These are phyloP conservation scores for Epinephelus malabaricus DNA, from an alignment of 2,797 vertebrate genomes.

Conservation along the genomic window DNA sequence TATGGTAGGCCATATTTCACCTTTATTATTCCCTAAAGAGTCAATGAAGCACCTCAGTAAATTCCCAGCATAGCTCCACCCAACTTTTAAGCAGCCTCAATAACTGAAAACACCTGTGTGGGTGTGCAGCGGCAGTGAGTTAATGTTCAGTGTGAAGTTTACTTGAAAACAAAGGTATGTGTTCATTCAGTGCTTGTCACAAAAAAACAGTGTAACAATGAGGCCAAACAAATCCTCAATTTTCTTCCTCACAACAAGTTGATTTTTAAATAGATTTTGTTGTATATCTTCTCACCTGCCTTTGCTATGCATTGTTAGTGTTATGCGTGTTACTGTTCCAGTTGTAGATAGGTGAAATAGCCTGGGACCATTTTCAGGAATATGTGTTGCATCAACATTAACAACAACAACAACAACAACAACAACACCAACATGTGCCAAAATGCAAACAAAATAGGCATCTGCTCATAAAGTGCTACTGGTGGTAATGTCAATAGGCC, in stretches of 20 bases:
- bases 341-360: background rate
- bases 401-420: background rate
- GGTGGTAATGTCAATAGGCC: background rate
- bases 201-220: background rate
- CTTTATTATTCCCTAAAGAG: conserved; percentile 28
- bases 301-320: background rate
- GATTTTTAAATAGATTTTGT: too few relatives aligned
- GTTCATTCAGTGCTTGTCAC: too few relatives aligned
- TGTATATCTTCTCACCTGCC: background rate
- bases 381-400: background rate
- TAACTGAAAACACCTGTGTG: conserved; percentile 5
- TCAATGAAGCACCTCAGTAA: background rate
- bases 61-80: background rate
- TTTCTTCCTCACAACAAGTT: background rate
- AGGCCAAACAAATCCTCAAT: background rate
- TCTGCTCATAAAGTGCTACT: background rate
- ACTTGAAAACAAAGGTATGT: background rate
- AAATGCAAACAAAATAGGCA: background rate
- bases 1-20: conserved; percentile 20
- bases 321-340: background rate
- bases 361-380: background rate
- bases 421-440: background rate
- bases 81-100: background rate
- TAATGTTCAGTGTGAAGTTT: background rate
- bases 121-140: background rate